Evolutionary conservation across 2,888 invertebrate genomes (phyloP), one percentile per base, ranked within the genome.

Genomic region (Oligia latruncula): DNA sequence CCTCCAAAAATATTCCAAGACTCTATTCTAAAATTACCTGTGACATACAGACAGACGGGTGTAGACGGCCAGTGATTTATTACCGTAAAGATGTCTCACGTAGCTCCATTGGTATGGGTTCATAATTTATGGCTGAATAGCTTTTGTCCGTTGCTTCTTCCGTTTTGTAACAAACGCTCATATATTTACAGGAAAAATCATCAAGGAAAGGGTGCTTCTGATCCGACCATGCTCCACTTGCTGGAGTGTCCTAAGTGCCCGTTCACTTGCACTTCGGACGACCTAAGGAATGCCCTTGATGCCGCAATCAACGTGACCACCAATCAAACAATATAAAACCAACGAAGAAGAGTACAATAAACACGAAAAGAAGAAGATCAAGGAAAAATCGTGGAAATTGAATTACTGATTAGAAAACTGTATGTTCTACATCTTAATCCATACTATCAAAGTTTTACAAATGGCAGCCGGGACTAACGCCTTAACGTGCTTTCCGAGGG

Each of bases 21-120:
- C 13, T 40, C 60, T 64, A 58, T 86, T 86, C 83, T 84, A 84
- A 82, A 86, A 78, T 78, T 74, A 78, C 71, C 20, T 67, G 83
- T 84, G 83, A 74, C 86, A 82, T 71, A 82, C 40, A 62, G 76
- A 73, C 65, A 40, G 74, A 74, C 73, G 46, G 40, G 64, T 49
- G n/a, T 55, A 55, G 55, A 65, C 71, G n/a, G 67, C 67, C 71
- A 74, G 73, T 81, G 67, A 84, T 86, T 68, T 68, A 84, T 65
- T 49, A 76, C 60, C 13, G 55, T 74, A 71, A 68, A 74, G 64
- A 86, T 86, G 71, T 74, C 86, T 17, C 52, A 40, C 46, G 73
- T 74, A 71, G 74, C 83, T 83, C 58, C 78, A 55, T 60, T 72
- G 84, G 87, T 86, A 84, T 83, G 71, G 64, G 40, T 68, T 72